Evolutionary conservation across 1,140 invertebrate genomes (phyloP).

Genomic region (Fopius arisanus): DNA sequence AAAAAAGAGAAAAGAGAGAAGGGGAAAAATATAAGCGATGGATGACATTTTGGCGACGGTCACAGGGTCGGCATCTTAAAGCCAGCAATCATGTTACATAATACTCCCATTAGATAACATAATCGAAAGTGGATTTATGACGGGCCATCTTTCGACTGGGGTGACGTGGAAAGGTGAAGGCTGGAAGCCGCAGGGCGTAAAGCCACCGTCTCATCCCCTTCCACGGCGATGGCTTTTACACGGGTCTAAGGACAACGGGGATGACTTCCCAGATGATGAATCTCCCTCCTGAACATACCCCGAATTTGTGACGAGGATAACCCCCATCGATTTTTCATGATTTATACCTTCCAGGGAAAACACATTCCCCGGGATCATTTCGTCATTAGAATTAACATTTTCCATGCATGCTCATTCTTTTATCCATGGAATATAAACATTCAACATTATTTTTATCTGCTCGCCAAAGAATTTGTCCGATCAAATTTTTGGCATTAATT

Average conservation of each 20-base stretch:
- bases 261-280: constrained; percentile 3
- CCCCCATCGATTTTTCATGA: constrained; percentile 4
- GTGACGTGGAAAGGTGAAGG: constrained; percentile 21
- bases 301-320: constrained; percentile 10
- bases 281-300: background rate
- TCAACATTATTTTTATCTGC: no score
- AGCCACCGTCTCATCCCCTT: background rate
- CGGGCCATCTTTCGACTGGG: constrained; percentile 34
- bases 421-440: no score
- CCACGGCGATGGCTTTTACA: background rate
- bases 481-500: no score
- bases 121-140: constrained; percentile 64
- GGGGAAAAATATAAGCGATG: constrained; percentile 2
- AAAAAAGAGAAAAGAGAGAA: constrained; percentile 1
- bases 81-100: constrained; percentile 61
- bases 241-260: background rate
- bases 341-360: background rate
- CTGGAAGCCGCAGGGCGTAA: constrained; percentile 19
- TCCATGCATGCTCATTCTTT: background rate
- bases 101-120: constrained; percentile 63
- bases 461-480: no score
- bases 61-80: constrained; percentile 49
- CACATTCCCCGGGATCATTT: background rate
- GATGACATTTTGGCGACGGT: constrained; percentile 17
- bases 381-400: background rate